Percentiles rank a stretch among this genome's conserved stretches.
phyloP scores from a whole-genome alignment of 2,797 vertebrate species.

The Balearica regulorum region DNA sequence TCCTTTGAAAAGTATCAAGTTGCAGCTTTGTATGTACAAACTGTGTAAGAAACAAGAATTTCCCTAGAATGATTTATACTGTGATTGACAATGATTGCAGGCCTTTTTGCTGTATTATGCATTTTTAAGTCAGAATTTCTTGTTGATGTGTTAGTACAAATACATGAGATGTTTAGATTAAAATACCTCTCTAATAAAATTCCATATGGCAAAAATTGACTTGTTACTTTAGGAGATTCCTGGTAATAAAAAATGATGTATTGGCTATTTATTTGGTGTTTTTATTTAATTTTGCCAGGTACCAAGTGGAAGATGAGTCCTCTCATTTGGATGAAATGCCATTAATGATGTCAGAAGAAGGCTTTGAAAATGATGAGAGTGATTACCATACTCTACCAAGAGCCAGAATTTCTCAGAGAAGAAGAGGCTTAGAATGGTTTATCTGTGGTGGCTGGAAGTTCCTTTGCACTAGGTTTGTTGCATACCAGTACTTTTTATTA shows the following conservation, averaged over 20 bases:
- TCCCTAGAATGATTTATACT: background rate
- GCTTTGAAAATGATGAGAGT: constrained; percentile 94
- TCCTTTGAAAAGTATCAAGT: background rate
- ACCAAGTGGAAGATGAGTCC: constrained; percentile 90
- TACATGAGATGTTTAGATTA: background rate
- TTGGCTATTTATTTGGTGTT: background rate
- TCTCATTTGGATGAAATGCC: constrained; percentile 97
- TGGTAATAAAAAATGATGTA: background rate
- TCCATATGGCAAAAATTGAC: background rate
- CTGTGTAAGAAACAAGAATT: background rate
- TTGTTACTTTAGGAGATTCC: background rate
- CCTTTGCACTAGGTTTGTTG: constrained; percentile 87
- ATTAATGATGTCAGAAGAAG: constrained; percentile 99
- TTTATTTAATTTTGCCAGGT: constrained; percentile 75
- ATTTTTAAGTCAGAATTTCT: background rate
- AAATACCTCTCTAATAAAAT: background rate
- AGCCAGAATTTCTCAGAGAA: constrained; percentile 80
- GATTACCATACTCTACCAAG: constrained; percentile 96
- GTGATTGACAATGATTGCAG: background rate
- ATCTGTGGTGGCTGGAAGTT: constrained; percentile 91
- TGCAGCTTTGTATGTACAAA: background rate
- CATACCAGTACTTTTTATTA: background rate
- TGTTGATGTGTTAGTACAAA: background rate
- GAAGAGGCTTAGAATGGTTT: constrained; percentile 87
- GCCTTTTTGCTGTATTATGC: background rate